Evolutionary conservation across 1,140 invertebrate species (phyloP), one percentile per base, ranked within the genome.

Genomic region (Drosophila willistoni): DNA sequence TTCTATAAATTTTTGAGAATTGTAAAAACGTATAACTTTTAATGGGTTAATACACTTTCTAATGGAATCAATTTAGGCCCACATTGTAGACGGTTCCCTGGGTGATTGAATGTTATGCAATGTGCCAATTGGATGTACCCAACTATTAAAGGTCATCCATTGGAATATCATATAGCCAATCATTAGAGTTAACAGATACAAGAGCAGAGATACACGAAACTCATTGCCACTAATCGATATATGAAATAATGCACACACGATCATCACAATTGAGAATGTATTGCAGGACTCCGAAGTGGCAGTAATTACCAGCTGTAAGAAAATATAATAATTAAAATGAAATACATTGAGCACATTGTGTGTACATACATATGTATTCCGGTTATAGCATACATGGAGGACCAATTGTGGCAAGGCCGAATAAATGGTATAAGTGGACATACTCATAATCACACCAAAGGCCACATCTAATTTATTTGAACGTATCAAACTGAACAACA

Each of bases 41-140:
- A 1, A 6, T 29, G 25, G 25, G 5, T 29, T 29, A 29, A 29
- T 29, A 29, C 25, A 29, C 6, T 29, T 29, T 29, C 29, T 1
- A 29, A 29, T 7, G 7, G 6, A 29, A 7, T 6, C 29, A 6
- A 29, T 6, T 34, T 19, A 61, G n/a, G 59, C 59, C 59, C 36
- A 61, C 2, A 42, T 22, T 3, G n/a, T 42, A n/a, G 0, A 7
- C 2, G 14, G 17, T n/a, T n/a, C 36, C 10, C 4, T 42, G 36
- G 59, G 59, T 12, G 59, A 7, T 12, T 42, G 39, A 36, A 61
- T 13, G n/a, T 42, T 6, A 42, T 61, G 59, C 12, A 34, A 14
- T 22, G 59, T 42, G 3, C 59, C 59, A 42, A 61, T 25, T 13
- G 59, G 36, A 41, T 61, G 59, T 19, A 61, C 9, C 59, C 59